A percentile compares a stretch with the other conserved stretches of the same genome.
Conservation (phyloP, 1,140 invertebrate species). For the Penaeus japonicus region DNA sequence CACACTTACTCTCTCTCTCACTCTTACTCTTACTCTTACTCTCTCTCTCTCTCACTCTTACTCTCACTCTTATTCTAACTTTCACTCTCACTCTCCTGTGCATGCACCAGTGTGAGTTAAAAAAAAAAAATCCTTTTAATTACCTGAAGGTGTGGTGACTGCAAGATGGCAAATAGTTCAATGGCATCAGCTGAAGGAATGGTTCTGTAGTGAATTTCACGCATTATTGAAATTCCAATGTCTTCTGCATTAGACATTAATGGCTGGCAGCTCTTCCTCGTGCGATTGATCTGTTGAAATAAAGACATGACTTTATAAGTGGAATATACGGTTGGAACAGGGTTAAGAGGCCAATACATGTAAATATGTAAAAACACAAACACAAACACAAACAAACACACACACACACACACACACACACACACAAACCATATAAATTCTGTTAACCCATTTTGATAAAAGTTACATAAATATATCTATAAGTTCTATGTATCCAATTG, state of each 20-base stretch:
- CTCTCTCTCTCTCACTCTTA: too few species aligned
- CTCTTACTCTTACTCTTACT: too few species aligned
- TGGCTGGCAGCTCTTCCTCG: conserved; percentile 67
- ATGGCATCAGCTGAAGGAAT: conserved; percentile 64
- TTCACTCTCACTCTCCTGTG: too few species aligned
- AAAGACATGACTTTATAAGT: not conserved
- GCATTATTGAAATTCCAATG: conserved; percentile 59
- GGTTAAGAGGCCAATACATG: too few species aligned
- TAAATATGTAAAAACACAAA: not conserved
- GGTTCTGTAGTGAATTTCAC: conserved; percentile 59
- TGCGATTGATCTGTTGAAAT: conserved; percentile 71
- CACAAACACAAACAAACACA: not conserved
- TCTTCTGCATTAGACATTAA: conserved; percentile 60
- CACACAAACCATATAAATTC: too few species aligned
- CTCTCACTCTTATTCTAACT: too few species aligned
- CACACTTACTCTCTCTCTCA: too few species aligned
- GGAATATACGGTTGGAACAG: too few species aligned
- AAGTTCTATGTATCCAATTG: too few species aligned
- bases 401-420: not conserved
- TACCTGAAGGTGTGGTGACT: conserved; percentile 87
- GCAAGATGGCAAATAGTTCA: conserved; percentile 80
- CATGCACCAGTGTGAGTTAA: too few species aligned
- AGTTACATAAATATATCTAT: too few species aligned
- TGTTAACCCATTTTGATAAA: too few species aligned
- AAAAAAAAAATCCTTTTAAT: not conserved